Evolutionary conservation across 2,888 invertebrate species (phyloP).

Genomic region (Prosopocoilus inquinatus): DNA sequence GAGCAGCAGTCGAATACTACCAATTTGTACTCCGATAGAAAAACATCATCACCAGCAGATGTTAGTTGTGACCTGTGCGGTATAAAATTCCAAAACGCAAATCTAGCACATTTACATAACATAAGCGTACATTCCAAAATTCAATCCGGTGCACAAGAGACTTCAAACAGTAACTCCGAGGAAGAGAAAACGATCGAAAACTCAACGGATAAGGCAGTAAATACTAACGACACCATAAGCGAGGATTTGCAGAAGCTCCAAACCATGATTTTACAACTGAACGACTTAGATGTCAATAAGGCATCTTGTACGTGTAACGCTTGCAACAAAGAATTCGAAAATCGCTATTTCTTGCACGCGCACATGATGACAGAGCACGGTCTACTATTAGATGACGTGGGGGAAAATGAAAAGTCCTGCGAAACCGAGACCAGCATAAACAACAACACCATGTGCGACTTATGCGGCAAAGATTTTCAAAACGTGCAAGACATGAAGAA

Average conservation of each 20-base stretch:
- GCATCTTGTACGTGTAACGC: conserved; percentile 59
- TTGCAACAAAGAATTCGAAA: conserved; percentile 71
- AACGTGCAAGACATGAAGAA: conserved; percentile 66
- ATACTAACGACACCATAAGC: conserved; percentile 63
- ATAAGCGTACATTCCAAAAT: conserved; percentile 45
- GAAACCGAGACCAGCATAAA: conserved; percentile 43
- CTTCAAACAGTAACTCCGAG: conserved; percentile 19
- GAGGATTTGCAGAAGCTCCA: conserved; percentile 86
- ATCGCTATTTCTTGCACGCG: conserved; percentile 67
- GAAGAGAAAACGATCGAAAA: conserved; percentile 22
- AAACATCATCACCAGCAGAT: conserved; percentile 50
- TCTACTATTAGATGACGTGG: conserved; percentile 51
- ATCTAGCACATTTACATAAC: conserved; percentile 48
- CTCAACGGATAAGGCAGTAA: conserved; percentile 8
- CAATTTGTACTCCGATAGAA: conserved; percentile 55
- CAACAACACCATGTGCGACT: conserved; percentile 48
- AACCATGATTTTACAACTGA: conserved; percentile 86
- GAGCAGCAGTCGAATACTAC: conserved; percentile 58
- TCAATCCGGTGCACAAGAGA: conserved; percentile 25
- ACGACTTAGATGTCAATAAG: conserved; percentile 68
- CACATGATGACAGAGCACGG: conserved; percentile 70
- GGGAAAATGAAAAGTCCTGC: conserved; percentile 43
- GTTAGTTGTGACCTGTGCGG: conserved; percentile 55
- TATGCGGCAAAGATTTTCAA: conserved; percentile 49
- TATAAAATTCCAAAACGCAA: conserved; percentile 54